A percentile compares a stretch with the other conserved stretches of the same genome.
Conservation (phyloP, 2,113 vertebrate genomes). For the Enhydra lutris region DNA sequence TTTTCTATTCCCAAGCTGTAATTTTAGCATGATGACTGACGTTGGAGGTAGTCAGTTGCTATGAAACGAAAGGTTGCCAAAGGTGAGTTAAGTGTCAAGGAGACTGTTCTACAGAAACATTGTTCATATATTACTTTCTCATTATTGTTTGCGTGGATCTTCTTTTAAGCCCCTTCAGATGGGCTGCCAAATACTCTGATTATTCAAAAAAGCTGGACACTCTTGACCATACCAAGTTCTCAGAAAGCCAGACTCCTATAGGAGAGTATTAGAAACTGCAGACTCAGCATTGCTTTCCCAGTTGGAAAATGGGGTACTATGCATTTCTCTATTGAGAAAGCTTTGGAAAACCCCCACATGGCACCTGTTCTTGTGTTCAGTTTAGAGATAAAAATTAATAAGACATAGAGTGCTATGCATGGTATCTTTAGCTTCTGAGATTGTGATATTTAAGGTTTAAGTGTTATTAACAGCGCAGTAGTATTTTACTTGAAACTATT, state of each 20-base stretch:
- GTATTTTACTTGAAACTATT: not conserved
- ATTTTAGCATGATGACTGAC: not conserved
- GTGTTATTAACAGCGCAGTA: not conserved
- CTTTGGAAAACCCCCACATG: not conserved
- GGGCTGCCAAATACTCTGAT: not conserved
- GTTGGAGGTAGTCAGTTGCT: not conserved
- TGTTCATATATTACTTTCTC: not conserved
- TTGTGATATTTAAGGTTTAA: not conserved
- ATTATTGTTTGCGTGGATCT: not conserved
- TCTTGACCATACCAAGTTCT: not conserved
- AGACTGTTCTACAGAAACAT: not conserved
- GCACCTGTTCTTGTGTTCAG: not conserved
- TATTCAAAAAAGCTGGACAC: not conserved
- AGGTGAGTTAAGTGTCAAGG: not conserved
- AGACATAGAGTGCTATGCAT: not conserved
- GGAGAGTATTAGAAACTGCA: not conserved
- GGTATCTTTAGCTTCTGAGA: not conserved
- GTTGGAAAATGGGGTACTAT: not conserved
- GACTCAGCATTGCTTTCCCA: not conserved
- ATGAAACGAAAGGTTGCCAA: not conserved
- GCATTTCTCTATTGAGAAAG: not conserved
- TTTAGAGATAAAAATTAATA: not conserved
- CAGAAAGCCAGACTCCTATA: not conserved
- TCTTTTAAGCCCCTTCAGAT: not conserved
- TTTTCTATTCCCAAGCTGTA: not conserved